These are phyloP conservation scores for Gastrophysa polygoni DNA, from an alignment of 2,888 invertebrate genomes.

Conservation along the genomic window DNA sequence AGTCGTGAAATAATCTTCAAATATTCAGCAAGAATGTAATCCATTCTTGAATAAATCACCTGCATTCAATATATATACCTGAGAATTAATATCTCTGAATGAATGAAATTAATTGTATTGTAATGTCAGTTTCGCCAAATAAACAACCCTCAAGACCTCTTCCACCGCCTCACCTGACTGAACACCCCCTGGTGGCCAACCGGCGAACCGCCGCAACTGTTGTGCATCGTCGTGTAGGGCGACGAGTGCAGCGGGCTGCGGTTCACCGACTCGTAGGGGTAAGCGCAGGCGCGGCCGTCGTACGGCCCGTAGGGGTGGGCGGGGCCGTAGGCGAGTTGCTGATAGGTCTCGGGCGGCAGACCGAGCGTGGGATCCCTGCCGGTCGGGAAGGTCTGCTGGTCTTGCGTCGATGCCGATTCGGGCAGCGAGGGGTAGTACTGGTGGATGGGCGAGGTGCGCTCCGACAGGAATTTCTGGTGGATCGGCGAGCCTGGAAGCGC, in stretches of 20 bases:
- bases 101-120: too few relatives aligned
- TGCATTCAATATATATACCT: too few relatives aligned
- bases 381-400: conserved; percentile 35
- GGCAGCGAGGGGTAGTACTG: conserved; percentile 59
- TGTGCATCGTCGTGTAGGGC: conserved; percentile 49
- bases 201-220: conserved; percentile 51
- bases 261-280: conserved; percentile 28
- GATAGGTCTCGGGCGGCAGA: conserved; percentile 42
- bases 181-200: conserved; percentile 46
- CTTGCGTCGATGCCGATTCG: conserved; percentile 62
- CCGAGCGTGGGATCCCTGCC: conserved; percentile 46
- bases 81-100: too few relatives aligned
- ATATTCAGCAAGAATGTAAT: too few relatives aligned
- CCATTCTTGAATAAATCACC: too few relatives aligned
- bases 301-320: conserved; percentile 40
- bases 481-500: conserved; percentile 68
- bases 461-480: conserved; percentile 61
- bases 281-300: conserved; percentile 37
- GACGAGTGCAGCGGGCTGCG: conserved; percentile 44
- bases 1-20: too few relatives aligned
- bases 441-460: conserved; percentile 66
- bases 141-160: too few relatives aligned
- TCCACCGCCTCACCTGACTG: conserved; percentile 41
- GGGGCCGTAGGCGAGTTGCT: conserved; percentile 35
- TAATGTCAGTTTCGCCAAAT: too few relatives aligned